Evolutionary conservation across 2,888 invertebrate genomes (phyloP).

Genomic region (Andrena camellia): DNA sequence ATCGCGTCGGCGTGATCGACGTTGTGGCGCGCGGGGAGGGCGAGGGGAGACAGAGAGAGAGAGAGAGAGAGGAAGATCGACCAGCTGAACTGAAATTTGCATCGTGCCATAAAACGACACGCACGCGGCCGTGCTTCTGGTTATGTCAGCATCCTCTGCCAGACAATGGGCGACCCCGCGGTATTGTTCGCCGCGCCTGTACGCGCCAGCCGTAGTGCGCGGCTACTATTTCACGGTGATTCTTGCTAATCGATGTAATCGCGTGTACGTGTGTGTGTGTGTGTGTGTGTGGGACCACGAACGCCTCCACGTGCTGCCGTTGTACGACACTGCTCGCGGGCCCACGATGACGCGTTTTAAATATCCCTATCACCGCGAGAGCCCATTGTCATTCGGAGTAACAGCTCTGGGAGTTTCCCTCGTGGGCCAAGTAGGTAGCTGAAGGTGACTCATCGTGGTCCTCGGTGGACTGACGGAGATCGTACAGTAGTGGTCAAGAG

Average conservation of each 20-base stretch:
- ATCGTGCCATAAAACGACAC: constrained; percentile 56
- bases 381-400: not conserved
- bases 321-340: constrained; percentile 25
- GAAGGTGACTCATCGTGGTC: too few relatives aligned
- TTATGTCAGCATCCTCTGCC: constrained; percentile 84
- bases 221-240: constrained; percentile 78
- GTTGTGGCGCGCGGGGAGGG: not conserved
- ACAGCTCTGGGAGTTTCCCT: too few relatives aligned
- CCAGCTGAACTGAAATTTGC: constrained; percentile 47
- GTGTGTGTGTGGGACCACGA: constrained; percentile 25
- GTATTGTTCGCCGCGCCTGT: constrained; percentile 79
- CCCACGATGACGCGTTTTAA: constrained; percentile 1
- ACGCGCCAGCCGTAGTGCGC: constrained; percentile 65
- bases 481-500: too few relatives aligned
- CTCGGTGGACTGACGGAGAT: too few relatives aligned
- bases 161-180: constrained; percentile 82
- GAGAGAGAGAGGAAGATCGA: constrained; percentile 21
- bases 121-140: constrained; percentile 77
- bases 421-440: too few relatives aligned
- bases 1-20: constrained; percentile 45
- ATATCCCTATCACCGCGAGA: too few relatives aligned
- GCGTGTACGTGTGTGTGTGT: constrained; percentile 60
- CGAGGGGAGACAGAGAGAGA: not conserved
- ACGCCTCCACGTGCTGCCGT: constrained; percentile 39
- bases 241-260: constrained; percentile 80